phyloP scores from a whole-genome alignment of 2,888 invertebrate species.

The Drosophila longiperda region DNA sequence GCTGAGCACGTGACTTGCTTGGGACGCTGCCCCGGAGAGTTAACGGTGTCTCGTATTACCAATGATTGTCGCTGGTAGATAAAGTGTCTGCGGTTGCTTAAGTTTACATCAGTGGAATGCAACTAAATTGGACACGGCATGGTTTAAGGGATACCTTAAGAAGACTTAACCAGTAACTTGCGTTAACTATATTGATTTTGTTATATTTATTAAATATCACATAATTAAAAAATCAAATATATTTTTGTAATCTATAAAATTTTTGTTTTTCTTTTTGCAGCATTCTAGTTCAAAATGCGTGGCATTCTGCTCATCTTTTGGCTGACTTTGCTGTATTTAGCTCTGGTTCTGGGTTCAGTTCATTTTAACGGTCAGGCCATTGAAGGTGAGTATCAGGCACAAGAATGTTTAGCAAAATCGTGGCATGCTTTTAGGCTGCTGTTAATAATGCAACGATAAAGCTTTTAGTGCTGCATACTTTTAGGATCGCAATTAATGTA shows the following conservation, averaged over 20 bases:
- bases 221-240: background rate
- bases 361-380: conserved; percentile 74
- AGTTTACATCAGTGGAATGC: conserved; percentile 30
- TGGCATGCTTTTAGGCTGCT: conserved; percentile 34
- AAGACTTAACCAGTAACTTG: background rate
- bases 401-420: background rate
- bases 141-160: background rate
- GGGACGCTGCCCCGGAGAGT: conserved; percentile 4
- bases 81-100: conserved; percentile 64
- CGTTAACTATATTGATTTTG: background rate
- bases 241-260: background rate
- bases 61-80: conserved; percentile 61
- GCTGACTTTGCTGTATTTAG: conserved; percentile 28
- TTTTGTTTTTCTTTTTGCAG: conserved; percentile 34
- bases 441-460: rapidly evolving
- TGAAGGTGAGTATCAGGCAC: conserved; percentile 67
- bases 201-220: background rate
- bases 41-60: conserved; percentile 54
- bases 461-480: conserved; percentile 13
- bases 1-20: conserved; percentile 29
- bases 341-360: conserved; percentile 40
- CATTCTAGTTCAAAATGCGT: conserved; percentile 47
- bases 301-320: conserved; percentile 26
- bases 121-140: background rate
- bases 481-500: background rate